Base-by-base conservation (phyloP, 2,888 invertebrate genomes). In the Vanessa cardui region DNA sequence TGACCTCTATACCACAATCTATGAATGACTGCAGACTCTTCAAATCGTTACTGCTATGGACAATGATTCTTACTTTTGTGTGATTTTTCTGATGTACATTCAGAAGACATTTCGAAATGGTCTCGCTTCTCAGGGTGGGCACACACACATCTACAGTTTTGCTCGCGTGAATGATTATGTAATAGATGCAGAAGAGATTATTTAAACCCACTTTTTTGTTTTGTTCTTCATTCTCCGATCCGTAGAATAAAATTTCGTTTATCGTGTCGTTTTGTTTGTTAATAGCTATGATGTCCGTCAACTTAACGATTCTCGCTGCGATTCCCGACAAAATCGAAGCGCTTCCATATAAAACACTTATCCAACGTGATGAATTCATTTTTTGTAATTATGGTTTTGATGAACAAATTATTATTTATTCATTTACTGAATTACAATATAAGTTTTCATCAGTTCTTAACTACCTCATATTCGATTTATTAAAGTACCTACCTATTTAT, bases 221-320 rank as follows among this genome's bases (percentile, higher is more conserved):
- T 44, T 70, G 72, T 39, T 80, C 76, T 62, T 81, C 79, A 45
- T 83, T 78, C 6, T 79, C 78, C 12, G 76, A 79, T 58, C 88
- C 88, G 69, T 88, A 88, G 50, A 89, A 79, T 61, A 90, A 74
- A 2, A 90, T 78, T 77, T 87, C 85, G 74, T 88, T 86, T 15
- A 88, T 78, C 1, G 72, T 66, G 4, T 82, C 80, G 64, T 50
- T 64, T 58, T 76, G 76, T 62, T 74, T 64, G 20, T 33, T 62
- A 46, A 61, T 9, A 21, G 56, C 44, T 33, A 60, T 56, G 39
- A 68, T 26, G 20, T 47, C 56, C 9, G 58, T 39, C 7, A 67
- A 31, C 12, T 61, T 65, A 31, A 16, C 52, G 1, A 66, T 47
- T 31, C 62, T 70, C 33, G 66, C 44, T 50, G 59, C 75, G 49